These are phyloP conservation scores for Capitella teleta DNA, from an alignment of 1,140 invertebrate genomes.

Conservation along the genomic window DNA sequence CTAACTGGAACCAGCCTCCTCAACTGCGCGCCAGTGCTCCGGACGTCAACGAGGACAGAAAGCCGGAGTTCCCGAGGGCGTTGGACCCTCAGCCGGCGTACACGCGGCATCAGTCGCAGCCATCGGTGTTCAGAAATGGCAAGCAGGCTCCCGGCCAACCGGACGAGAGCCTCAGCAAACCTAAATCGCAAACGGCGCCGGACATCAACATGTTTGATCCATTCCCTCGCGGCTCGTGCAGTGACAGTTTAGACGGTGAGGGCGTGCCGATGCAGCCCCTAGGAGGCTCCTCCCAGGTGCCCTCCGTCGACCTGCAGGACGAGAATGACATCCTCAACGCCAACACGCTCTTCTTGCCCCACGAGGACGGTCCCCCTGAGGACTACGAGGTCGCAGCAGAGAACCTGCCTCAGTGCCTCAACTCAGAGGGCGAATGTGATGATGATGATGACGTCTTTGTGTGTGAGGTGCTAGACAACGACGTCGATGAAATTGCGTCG, in stretches of 20 bases:
- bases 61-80: not conserved
- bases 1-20: not conserved
- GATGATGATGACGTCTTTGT: not conserved
- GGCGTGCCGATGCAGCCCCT: too few species aligned
- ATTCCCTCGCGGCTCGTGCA: not conserved
- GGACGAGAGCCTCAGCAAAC: not conserved
- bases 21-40: too few species aligned
- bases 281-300: too few species aligned
- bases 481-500: too few species aligned
- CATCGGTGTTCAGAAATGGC: not conserved
- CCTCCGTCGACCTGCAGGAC: too few species aligned
- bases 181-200: not conserved
- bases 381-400: not conserved
- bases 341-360: not conserved
- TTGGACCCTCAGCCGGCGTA: not conserved
- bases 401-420: not conserved
- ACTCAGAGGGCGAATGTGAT: not conserved
- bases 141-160: not conserved
- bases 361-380: not conserved
- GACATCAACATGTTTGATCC: constrained; percentile 9
- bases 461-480: too few species aligned
- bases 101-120: not conserved
- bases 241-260: too few species aligned
- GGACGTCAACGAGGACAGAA: too few species aligned
- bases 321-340: not conserved